phyloP scores from a whole-genome alignment of 2,888 invertebrate species.

The Caenorhabditis imperialis region DNA sequence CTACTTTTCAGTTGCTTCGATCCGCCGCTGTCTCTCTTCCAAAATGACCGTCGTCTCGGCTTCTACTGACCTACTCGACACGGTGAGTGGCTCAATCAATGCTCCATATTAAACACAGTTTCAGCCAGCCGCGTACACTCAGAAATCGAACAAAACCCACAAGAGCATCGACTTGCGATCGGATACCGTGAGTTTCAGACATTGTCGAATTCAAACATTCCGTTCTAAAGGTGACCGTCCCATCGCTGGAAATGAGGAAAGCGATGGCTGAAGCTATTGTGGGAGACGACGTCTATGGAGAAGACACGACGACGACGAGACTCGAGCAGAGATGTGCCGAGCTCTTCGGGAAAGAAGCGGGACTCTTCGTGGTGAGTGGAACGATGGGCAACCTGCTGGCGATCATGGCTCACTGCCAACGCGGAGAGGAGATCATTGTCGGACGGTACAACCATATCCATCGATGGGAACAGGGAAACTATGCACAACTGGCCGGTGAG shows the following conservation, averaged over 20 bases:
- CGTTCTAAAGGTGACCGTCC: slow-evolving; percentile 53
- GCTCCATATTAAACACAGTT: slow-evolving; percentile 1
- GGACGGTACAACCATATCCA: slow-evolving; percentile 88
- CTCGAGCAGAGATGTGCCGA: slow-evolving; percentile 82
- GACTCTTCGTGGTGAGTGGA: slow-evolving; percentile 90
- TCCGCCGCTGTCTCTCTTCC: not conserved
- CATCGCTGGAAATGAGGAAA: slow-evolving; percentile 56
- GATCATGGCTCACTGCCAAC: slow-evolving; percentile 92
- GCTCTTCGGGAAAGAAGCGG: slow-evolving; percentile 89
- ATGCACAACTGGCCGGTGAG: slow-evolving; percentile 80
- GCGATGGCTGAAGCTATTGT: slow-evolving; percentile 79
- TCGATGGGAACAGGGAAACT: slow-evolving; percentile 90
- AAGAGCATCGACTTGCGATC: slow-evolving; percentile 87
- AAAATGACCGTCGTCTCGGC: slow-evolving; percentile 23
- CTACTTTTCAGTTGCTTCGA: not conserved
- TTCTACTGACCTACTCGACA: slow-evolving; percentile 42
- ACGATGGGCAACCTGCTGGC: slow-evolving; percentile 93
- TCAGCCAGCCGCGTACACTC: slow-evolving; percentile 56
- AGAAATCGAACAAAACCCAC: slow-evolving; percentile 53
- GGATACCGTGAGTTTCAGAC: slow-evolving; percentile 86
- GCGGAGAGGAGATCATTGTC: slow-evolving; percentile 90
- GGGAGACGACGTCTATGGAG: slow-evolving; percentile 93
- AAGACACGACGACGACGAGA: slow-evolving; percentile 90
- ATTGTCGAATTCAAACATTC: not conserved
- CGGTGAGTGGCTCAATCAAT: slow-evolving; percentile 4